Evolutionary conservation across 2,888 invertebrate species (phyloP).

Genomic region (Cephus pygmeus): DNA sequence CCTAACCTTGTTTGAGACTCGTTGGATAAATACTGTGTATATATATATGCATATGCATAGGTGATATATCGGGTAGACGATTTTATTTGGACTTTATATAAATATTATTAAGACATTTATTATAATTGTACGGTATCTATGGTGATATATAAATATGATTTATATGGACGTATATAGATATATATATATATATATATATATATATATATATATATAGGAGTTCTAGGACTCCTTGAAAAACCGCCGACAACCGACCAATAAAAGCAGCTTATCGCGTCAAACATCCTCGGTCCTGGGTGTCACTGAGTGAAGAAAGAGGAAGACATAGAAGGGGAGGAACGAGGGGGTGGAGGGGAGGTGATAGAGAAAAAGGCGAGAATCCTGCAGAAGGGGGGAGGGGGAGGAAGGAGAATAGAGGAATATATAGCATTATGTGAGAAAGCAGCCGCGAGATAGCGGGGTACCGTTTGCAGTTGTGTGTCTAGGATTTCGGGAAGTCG

Average conservation of each 20-base stretch:
- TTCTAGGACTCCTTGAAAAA: conserved; percentile 21
- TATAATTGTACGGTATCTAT: too few relatives aligned
- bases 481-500: conserved; percentile 46
- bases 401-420: neutral
- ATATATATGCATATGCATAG: neutral
- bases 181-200: neutral
- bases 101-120: too few relatives aligned
- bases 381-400: too few relatives aligned
- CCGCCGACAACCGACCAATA: conserved; percentile 44
- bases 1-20: neutral
- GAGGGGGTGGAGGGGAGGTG: neutral
- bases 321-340: neutral
- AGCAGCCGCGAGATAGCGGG: neutral
- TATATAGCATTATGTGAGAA: neutral
- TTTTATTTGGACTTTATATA: neutral
- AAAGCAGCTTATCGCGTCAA: conserved; percentile 51
- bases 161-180: too few relatives aligned
- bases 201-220: neutral
- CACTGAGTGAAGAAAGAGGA: conserved; percentile 16
- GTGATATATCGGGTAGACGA: neutral
- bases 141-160: too few relatives aligned
- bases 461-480: conserved; percentile 34
- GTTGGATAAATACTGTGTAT: neutral
- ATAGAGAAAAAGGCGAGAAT: too few relatives aligned
- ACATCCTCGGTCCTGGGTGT: conserved; percentile 42